A percentile compares a stretch with the other conserved stretches of the same genome.
phyloP scores from a whole-genome alignment of 2,113 vertebrate species.

The Gnathonemus longibarbis region DNA sequence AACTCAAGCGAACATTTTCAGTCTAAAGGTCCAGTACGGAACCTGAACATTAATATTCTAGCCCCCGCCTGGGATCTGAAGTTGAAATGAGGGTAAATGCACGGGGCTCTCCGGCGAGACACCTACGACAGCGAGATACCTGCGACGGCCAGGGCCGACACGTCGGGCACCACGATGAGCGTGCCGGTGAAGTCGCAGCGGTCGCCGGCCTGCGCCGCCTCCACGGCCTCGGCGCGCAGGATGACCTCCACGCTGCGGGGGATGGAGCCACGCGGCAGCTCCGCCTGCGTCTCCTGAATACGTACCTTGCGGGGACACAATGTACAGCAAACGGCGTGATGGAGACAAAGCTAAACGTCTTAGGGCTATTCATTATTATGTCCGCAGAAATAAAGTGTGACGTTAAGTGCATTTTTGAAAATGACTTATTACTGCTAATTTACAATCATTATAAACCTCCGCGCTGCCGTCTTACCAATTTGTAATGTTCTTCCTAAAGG shows the following conservation, averaged over 20 bases:
- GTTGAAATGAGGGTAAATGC: background rate
- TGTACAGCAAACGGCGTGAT: background rate
- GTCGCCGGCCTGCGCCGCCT: constrained; percentile 48
- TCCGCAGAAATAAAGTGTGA: background rate
- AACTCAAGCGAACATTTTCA: background rate
- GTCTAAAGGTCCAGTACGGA: background rate
- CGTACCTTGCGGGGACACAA: constrained; percentile 33
- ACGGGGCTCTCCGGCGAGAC: no score
- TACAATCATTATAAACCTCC: background rate
- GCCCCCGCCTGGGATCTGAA: background rate
- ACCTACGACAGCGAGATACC: constrained; percentile 39
- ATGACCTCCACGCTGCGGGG: constrained; percentile 53
- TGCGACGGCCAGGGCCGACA: constrained; percentile 36
- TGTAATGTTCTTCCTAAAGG: background rate
- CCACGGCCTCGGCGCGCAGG: constrained; percentile 48
- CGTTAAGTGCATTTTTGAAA: background rate
- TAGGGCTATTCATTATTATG: background rate
- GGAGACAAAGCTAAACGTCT: background rate
- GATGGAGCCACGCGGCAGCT: constrained; percentile 48
- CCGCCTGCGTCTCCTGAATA: constrained; percentile 52
- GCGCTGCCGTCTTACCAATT: background rate
- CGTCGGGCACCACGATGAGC: constrained; percentile 50
- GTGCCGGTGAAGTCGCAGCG: constrained; percentile 53
- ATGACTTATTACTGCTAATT: background rate
- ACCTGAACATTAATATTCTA: background rate